Conservation (phyloP, 53 echinoderm and acorn worm species). For the Mesocentrotus franciscanus region DNA sequence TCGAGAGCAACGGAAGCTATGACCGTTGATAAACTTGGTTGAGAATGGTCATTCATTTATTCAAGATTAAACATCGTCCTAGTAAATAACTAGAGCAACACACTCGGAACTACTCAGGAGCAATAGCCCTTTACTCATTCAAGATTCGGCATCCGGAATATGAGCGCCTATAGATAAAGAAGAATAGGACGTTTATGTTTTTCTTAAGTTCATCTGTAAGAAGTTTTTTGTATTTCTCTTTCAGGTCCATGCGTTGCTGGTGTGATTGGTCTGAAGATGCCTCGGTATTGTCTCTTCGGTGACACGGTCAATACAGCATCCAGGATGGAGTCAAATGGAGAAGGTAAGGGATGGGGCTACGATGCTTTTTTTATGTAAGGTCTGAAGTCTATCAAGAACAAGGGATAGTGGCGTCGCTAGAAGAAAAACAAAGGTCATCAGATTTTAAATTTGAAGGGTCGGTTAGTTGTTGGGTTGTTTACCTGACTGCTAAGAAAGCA, state of each 20-base stretch:
- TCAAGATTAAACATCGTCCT: too few species aligned
- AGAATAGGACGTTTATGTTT: background rate
- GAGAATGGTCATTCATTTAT: too few species aligned
- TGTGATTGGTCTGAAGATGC: conserved; percentile 61
- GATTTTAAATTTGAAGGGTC: too few species aligned
- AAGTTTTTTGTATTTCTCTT: background rate
- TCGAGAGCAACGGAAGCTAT: too few species aligned
- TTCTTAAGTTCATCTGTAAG: too few species aligned
- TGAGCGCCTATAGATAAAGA: background rate
- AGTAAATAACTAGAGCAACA: background rate
- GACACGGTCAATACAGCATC: conserved; percentile 64
- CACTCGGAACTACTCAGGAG: background rate
- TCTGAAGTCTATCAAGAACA: background rate
- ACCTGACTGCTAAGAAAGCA: too few species aligned
- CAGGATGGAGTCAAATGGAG: conserved; percentile 77
- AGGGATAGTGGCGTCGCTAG: background rate
- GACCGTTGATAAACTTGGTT: too few species aligned
- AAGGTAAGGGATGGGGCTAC: conserved; percentile 66
- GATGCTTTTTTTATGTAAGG: too few species aligned
- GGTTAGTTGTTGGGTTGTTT: too few species aligned
- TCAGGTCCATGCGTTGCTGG: conserved; percentile 60
- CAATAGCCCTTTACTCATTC: background rate
- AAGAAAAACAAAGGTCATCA: background rate
- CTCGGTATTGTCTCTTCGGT: conserved; percentile 57
- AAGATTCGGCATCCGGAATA: background rate